phyloP scores from a whole-genome alignment of 2,888 invertebrate species.

The Apamea epomidion region DNA sequence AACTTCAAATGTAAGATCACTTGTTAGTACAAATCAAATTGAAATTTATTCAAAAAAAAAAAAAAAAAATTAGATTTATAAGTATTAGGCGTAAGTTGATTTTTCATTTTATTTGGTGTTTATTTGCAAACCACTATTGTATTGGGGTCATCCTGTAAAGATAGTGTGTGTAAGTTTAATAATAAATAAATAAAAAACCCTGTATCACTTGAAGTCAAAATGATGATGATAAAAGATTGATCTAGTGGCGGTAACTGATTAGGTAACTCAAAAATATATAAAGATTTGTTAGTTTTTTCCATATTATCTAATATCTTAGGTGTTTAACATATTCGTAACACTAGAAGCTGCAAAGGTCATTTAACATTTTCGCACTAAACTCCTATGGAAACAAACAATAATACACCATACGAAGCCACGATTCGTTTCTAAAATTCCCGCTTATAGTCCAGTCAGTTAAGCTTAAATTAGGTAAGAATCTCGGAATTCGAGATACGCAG shows the following conservation, averaged over 20 bases:
- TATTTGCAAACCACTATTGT: too few relatives aligned
- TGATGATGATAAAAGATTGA: background rate
- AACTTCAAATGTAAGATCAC: constrained; percentile 30
- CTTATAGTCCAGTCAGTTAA: too few relatives aligned
- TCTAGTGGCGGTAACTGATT: background rate
- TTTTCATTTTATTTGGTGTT: too few relatives aligned
- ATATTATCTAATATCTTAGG: background rate
- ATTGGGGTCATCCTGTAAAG: too few relatives aligned
- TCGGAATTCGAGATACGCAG: too few relatives aligned
- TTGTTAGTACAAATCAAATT: constrained; percentile 24
- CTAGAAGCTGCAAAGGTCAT: background rate
- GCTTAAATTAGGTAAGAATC: too few relatives aligned
- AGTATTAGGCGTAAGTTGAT: too few relatives aligned
- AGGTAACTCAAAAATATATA: background rate
- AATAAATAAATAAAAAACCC: too few relatives aligned
- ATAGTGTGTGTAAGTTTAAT: too few relatives aligned
- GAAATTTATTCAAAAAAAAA: constrained; percentile 9
- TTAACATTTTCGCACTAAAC: background rate
- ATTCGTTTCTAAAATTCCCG: constrained; percentile 18
- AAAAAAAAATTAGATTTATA: too few relatives aligned
- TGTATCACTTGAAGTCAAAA: background rate
- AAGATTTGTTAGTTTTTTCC: background rate
- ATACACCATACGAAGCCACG: constrained; percentile 1
- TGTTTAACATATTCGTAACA: background rate
- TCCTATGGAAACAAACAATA: background rate